Percentiles rank a stretch among this genome's conserved stretches.
Evolutionary conservation across 2,113 vertebrate species (phyloP).

Genomic region (Rousettus leschenaultii): DNA sequence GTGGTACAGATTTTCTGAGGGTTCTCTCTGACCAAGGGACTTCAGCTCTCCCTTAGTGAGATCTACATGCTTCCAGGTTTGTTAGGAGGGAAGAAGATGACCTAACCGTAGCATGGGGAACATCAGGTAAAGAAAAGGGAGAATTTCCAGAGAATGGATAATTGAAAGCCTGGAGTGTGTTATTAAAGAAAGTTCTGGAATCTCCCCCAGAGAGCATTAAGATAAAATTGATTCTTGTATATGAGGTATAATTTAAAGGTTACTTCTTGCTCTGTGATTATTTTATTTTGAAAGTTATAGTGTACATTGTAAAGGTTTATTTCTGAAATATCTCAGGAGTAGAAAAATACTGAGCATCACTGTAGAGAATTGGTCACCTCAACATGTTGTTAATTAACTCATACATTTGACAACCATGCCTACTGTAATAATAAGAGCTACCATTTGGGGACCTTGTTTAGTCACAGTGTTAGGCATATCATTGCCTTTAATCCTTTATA

Average conservation of each 20-base stretch:
- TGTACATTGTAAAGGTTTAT: neutral
- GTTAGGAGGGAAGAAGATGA: neutral
- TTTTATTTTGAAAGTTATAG: slow-evolving; percentile 5
- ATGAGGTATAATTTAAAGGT: neutral
- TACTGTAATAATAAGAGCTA: neutral
- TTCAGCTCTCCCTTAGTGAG: neutral
- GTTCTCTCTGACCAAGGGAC: neutral
- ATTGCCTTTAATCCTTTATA: neutral
- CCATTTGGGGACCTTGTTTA: neutral
- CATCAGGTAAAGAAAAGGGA: neutral
- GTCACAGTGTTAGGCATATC: neutral
- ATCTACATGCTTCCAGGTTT: neutral
- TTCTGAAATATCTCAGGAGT: neutral
- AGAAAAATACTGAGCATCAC: neutral
- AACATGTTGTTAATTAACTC: neutral
- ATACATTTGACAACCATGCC: neutral
- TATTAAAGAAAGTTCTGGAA: neutral
- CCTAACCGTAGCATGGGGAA: neutral
- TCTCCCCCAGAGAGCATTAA: neutral
- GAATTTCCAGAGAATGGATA: neutral
- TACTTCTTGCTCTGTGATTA: neutral
- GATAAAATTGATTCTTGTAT: neutral
- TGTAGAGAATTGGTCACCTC: neutral
- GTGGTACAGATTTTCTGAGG: neutral
- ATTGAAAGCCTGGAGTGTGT: neutral